Evolutionary conservation across 1,140 invertebrate species (phyloP).

Genomic region (Cotesia typhae): DNA sequence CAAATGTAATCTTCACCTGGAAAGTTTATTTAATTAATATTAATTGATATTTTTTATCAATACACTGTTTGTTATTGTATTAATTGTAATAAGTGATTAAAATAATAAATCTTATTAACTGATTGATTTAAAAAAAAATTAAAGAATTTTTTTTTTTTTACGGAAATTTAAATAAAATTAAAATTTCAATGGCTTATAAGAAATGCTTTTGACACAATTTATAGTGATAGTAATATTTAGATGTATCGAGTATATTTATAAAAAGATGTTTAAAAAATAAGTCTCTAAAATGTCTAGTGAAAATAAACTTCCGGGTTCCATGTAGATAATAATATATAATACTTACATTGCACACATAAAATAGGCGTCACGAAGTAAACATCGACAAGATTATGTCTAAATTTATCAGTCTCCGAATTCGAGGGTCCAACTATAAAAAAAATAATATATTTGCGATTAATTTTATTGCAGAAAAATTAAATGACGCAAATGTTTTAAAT

Average conservation of each 20-base stretch:
- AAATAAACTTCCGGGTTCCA: no score
- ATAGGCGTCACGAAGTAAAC: slow-evolving; percentile 66
- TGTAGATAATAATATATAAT: slow-evolving; percentile 24
- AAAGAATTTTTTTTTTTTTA: no score
- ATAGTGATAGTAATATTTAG: background rate
- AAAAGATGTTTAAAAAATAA: slow-evolving; percentile 25
- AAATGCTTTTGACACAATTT: no score
- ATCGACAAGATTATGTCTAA: slow-evolving; percentile 56
- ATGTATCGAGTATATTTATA: background rate
- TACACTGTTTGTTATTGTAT: no score
- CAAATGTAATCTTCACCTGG: slow-evolving; percentile 73
- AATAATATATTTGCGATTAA: slow-evolving; percentile 7
- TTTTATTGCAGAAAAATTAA: background rate
- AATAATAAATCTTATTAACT: no score
- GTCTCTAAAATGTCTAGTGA: no score
- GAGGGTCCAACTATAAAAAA: slow-evolving; percentile 50
- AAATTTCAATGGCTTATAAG: no score
- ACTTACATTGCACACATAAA: slow-evolving; percentile 68
- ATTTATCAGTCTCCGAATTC: slow-evolving; percentile 45
- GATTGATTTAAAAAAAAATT: no score
- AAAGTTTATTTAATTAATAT: slow-evolving; percentile 34
- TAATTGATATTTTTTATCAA: slow-evolving; percentile 23
- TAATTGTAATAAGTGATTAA: no score
- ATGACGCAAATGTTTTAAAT: background rate
- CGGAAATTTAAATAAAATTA: no score